Base-by-base conservation (phyloP, 1,140 invertebrate species). In the Cydia splendana region DNA sequence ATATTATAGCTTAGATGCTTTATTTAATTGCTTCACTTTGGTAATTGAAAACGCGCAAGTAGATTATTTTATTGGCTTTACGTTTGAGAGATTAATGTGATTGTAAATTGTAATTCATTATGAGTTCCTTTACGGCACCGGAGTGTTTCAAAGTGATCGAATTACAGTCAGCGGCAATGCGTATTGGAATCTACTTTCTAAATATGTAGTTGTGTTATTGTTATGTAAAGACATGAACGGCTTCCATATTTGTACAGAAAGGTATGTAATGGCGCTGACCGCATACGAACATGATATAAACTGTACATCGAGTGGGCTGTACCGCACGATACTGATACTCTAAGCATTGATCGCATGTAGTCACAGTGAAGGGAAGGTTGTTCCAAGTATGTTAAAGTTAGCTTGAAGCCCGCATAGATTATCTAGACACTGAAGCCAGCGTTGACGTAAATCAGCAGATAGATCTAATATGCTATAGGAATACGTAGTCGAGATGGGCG, bases 371-470 rank as follows among this genome's bases (percentile, higher is more conserved):
- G 75, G 79, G 79, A 84, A 86, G 80, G 82, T 82, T 83, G 79
- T 86, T 87, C 79, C 77, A 80, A 87, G 81, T 87, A 85, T 82
- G 87, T 79, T 85, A 87, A 84, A 85, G 86, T 87, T 88, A 90
- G 90, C 90, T 93, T 88, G 86, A 93, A 93, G 91, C 91, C 90
- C 89, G 91, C 90, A 91, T 90, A 91, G 86, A 87, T 88, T 90
- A 91, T 91, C 91, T 93, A 93, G 90, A 93, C 91, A 92, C 85
- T 90, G 86, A 93, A 93, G 91, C 91, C 86, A 91, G 90, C 88
- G 87, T 83, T 88, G 89, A 88, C 84, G 89, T 88, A 85, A 86
- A 86, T 90, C 89, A 92, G 91, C 91, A 88, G 86, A 87, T 90
- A 85, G 87, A 88, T 88, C 91, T 91, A 93, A 90, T 88, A 88